These are phyloP conservation scores for Gorsachius goisagi DNA, from an alignment of 2,113 vertebrate genomes.

Conservation along the genomic window DNA sequence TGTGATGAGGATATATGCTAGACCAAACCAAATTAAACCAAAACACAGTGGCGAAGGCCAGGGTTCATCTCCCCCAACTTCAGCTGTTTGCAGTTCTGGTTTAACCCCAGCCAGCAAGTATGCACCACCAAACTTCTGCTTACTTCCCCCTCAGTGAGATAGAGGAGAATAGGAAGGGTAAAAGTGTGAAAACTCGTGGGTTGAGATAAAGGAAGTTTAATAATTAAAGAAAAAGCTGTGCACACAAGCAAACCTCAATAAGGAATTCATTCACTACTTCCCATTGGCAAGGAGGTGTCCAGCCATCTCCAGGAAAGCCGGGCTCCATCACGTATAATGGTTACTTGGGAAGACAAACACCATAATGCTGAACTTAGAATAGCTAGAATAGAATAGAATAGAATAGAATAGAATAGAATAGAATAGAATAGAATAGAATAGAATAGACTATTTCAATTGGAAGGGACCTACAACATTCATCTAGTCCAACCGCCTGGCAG, in stretches of 20 bases:
- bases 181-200: not conserved
- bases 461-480: no score
- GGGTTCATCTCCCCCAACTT: not conserved
- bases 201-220: not conserved
- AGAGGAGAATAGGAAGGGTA: not conserved
- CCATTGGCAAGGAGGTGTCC: no score
- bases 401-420: no score
- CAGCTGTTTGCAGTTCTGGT: not conserved
- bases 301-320: no score
- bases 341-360: not conserved
- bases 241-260: not conserved
- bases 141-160: not conserved
- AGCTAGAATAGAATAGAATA: no score
- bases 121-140: not conserved
- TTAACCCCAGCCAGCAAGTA: not conserved
- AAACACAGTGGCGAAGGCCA: not conserved
- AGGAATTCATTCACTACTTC: no score
- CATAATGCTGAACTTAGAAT: no score
- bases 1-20: not conserved
- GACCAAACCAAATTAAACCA: not conserved
- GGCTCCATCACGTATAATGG: no score
- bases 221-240: not conserved
- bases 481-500: no score
- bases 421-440: no score
- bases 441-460: no score